Conservation (phyloP, 1,140 invertebrate genomes). For the Cherax destructor region DNA sequence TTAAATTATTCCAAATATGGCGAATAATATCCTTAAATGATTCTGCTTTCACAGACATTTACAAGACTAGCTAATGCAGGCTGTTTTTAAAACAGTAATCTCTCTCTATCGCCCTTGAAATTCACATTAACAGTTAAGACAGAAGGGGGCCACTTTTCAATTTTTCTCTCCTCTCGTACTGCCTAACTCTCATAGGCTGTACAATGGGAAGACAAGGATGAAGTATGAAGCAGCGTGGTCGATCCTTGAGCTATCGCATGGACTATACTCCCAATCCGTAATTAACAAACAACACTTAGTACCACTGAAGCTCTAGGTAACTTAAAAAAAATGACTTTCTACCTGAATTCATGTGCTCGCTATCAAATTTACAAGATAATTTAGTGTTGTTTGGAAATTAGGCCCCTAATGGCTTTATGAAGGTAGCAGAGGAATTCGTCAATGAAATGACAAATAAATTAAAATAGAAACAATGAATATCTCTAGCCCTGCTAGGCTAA, state of each 20-base stretch:
- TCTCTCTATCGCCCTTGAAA: slow-evolving; percentile 6
- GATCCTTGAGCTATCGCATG: slow-evolving; percentile 67
- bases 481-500: neutral
- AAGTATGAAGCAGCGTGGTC: slow-evolving; percentile 52
- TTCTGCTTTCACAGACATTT: slow-evolving; percentile 34
- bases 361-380: neutral
- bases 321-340: neutral
- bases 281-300: slow-evolving; percentile 44
- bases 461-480: slow-evolving; percentile 10
- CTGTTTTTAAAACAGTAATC: slow-evolving; percentile 43
- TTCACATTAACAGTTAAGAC: neutral
- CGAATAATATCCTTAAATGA: slow-evolving; percentile 16
- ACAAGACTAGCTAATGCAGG: slow-evolving; percentile 40
- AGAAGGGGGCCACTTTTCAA: slow-evolving; percentile 38
- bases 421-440: slow-evolving; percentile 33
- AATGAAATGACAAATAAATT: slow-evolving; percentile 10
- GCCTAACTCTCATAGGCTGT: slow-evolving; percentile 18
- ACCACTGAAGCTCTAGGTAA: neutral
- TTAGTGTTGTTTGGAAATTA: slow-evolving; percentile 52
- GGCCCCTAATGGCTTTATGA: slow-evolving; percentile 49
- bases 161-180: slow-evolving; percentile 54
- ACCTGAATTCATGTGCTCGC: too few relatives aligned
- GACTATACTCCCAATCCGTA: slow-evolving; percentile 33
- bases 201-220: slow-evolving; percentile 52
- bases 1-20: slow-evolving; percentile 44